A percentile compares a stretch with the other conserved stretches of the same genome.
Conservation (phyloP, 2,888 invertebrate genomes). For the Calameuta pallipes region DNA sequence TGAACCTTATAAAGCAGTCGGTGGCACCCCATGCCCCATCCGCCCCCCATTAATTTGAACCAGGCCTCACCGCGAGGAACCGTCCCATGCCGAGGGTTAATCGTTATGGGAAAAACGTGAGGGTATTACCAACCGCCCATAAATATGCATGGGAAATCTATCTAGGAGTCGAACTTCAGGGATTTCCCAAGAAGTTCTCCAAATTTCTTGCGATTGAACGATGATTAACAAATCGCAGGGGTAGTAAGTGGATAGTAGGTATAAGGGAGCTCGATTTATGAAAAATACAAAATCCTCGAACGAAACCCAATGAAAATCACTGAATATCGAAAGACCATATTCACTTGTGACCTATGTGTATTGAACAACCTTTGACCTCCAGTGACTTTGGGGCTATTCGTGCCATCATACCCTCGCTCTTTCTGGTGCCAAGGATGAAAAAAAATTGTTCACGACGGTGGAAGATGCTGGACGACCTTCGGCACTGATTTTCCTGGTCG, state of each 20-base stretch:
- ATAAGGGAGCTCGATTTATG: background rate
- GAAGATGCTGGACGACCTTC: slow-evolving; percentile 1
- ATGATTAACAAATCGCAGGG: background rate
- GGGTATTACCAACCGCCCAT: slow-evolving; percentile 26
- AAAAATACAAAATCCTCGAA: background rate
- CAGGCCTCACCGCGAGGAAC: background rate
- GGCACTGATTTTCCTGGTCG: slow-evolving; percentile 23
- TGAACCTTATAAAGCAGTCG: slow-evolving; percentile 21
- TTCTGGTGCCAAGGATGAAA: background rate
- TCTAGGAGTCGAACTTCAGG: background rate
- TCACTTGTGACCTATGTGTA: background rate
- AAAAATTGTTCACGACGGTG: background rate
- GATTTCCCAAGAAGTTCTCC: background rate
- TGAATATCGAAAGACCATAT: background rate
- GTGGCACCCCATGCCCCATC: slow-evolving; percentile 10
- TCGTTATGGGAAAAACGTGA: slow-evolving; percentile 40
- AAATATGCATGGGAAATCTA: slow-evolving; percentile 37
- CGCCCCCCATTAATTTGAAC: slow-evolving; percentile 41
- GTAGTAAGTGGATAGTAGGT: background rate
- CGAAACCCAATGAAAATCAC: background rate
- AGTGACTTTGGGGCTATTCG: background rate
- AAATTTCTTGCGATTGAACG: background rate
- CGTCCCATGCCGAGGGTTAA: slow-evolving; percentile 31
- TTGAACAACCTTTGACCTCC: background rate
- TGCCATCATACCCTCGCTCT: background rate